Evolutionary conservation across 2,797 vertebrate species (phyloP), one percentile per base, ranked within the genome.

Genomic region (Trachops cirrhosus): DNA sequence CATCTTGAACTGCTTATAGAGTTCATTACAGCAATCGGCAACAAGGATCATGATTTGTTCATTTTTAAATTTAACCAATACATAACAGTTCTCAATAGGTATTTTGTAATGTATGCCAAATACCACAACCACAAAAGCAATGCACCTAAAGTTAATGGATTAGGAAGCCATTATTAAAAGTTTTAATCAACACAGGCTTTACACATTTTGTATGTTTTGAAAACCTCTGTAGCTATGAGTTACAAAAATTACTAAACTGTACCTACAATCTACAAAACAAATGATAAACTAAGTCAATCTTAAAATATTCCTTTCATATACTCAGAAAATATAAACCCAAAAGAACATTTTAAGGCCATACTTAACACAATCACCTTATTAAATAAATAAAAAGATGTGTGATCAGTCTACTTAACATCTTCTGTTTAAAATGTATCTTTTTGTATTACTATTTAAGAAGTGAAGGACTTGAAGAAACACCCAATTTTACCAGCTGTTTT

Each of bases 371-470:
- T 52, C 15, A 86, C 18, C 67, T 74, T 50, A 46, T 84, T 91
- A 79, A 70, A 70, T 48, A 92, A 59, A 75, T 48, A 93, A 54
- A 57, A 68, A 84, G 16, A 91, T 52, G 91, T 89, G 78, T 73
- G 41, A 77, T 68, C 32, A 52, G n/a, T 74, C 41, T 75, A 73
- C 29, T 80, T 86, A 86, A 74, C 52, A 78, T 29, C 11, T 54
- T 92, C 32, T 74, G 1, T 79, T 91, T 73, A 26, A 70, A 91
- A 94, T 80, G 16, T 59, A 87, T 78, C 32, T 89, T 93, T 92
- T 92, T 71, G 59, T 91, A 86, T 57, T 64, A 95, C 54, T 88
- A 24, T 50, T 86, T 97, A 85, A 86, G 50, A 77, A 93, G 19
- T 68, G 91, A 79, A 78, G 6, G 34, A 90, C 37, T 50, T 39